phyloP scores from a whole-genome alignment of 2,888 invertebrate genomes.

The Tineola bisselliella region DNA sequence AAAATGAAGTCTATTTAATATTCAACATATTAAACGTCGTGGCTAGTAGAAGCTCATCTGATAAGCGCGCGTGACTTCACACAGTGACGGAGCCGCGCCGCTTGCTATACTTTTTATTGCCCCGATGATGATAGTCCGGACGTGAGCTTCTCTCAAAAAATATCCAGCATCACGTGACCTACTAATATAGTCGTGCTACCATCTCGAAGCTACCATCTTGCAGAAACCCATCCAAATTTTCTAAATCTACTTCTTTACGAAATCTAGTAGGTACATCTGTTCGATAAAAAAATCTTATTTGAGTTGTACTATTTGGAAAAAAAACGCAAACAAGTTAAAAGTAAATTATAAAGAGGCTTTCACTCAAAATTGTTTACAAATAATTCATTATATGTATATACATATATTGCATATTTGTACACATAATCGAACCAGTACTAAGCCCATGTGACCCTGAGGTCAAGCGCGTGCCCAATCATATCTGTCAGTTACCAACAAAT shows the following conservation, averaged over 20 bases:
- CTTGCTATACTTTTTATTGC: slow-evolving; percentile 27
- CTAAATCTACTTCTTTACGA: too few relatives aligned
- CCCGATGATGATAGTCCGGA: slow-evolving; percentile 19
- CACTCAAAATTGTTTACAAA: background rate
- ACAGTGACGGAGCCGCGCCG: slow-evolving; percentile 22
- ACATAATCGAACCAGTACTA: slow-evolving; percentile 36
- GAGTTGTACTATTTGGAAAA: background rate
- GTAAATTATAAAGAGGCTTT: background rate
- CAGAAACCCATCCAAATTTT: too few relatives aligned
- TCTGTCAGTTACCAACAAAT: slow-evolving; percentile 29
- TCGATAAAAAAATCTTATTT: background rate
- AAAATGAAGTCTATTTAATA: slow-evolving; percentile 18
- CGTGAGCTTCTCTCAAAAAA: slow-evolving; percentile 19
- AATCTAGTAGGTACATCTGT: too few relatives aligned
- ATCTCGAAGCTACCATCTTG: too few relatives aligned
- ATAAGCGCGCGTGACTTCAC: slow-evolving; percentile 36
- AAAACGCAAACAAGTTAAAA: background rate
- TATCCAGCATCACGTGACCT: background rate
- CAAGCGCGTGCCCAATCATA: slow-evolving; percentile 32
- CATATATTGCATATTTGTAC: slow-evolving; percentile 1
- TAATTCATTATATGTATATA: background rate
- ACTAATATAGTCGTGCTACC: slow-evolving; percentile 19
- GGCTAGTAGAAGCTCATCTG: slow-evolving; percentile 30
- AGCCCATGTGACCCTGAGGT: slow-evolving; percentile 41
- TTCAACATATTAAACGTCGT: slow-evolving; percentile 18